A percentile compares a stretch with the other conserved stretches of the same genome.
Conservation (phyloP, 1,140 invertebrate genomes). For the Cryptotermes secundus region DNA sequence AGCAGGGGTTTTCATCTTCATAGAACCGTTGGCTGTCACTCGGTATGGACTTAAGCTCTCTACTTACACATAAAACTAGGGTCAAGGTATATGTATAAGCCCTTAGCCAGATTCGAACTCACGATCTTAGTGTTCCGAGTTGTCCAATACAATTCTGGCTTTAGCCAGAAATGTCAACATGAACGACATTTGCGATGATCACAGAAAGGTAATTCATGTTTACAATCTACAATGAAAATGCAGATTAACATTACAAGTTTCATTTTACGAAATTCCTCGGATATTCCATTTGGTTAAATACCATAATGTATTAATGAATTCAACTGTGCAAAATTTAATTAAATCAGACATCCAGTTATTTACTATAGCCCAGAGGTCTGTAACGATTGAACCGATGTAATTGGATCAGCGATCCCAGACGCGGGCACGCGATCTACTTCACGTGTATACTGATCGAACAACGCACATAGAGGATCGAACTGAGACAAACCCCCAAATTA, state of each 20-base stretch:
- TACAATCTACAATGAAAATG: neutral
- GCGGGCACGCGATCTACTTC: neutral
- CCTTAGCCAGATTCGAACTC: no score
- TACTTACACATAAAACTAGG: no score
- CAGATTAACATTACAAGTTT: neutral
- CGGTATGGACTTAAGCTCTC: no score
- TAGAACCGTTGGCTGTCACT: no score
- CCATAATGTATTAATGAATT: neutral
- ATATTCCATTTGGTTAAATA: neutral
- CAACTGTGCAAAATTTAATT: conserved; percentile 5
- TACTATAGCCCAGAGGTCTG: neutral
- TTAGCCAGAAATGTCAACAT: no score
- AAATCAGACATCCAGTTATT: neutral
- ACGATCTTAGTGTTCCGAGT: no score
- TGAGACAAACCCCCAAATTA: neutral
- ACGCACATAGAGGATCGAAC: neutral
- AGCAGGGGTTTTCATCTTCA: no score
- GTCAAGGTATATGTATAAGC: no score
- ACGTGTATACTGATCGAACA: neutral
- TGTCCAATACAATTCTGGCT: no score
- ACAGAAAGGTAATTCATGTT: neutral
- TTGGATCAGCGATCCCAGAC: neutral
- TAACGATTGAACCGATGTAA: neutral
- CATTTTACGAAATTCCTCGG: neutral
- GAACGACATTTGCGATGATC: neutral